Percentiles rank a stretch among this genome's conserved stretches.
Conservation (phyloP, 2,113 vertebrate species). For the Esox niger region DNA sequence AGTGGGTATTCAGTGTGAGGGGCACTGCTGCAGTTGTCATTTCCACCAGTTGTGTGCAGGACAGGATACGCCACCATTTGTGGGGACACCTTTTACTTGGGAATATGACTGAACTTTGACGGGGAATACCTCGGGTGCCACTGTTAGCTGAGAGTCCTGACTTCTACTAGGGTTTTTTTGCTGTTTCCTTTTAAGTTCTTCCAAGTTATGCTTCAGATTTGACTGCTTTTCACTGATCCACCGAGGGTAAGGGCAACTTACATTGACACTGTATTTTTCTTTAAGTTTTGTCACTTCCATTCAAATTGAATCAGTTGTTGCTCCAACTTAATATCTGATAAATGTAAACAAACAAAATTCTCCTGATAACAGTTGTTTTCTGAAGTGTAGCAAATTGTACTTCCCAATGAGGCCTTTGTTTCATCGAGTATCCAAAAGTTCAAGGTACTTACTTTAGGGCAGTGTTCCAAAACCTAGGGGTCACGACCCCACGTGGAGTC, state of each 20-base stretch:
- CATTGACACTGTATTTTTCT: background rate
- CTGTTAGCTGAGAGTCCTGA: background rate
- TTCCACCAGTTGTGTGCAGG: conserved; percentile 39
- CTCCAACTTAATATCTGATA: background rate
- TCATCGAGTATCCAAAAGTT: background rate
- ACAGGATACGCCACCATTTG: conserved; percentile 49
- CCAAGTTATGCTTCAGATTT: conserved; percentile 28
- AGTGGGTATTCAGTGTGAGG: conserved; percentile 38
- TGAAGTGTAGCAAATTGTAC: background rate
- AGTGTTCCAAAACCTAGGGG: too few species aligned
- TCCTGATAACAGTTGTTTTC: background rate
- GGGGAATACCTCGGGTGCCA: conserved; percentile 39
- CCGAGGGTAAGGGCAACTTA: conserved; percentile 45
- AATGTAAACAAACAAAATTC: background rate
- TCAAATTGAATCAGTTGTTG: conserved; percentile 5
- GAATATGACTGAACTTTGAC: conserved; percentile 30
- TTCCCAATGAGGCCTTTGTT: background rate
- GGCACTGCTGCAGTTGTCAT: conserved; percentile 61
- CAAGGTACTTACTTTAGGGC: too few species aligned
- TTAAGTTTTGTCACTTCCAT: conserved; percentile 2
- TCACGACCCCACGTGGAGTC: too few species aligned
- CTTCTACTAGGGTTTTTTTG: conserved; percentile 11
- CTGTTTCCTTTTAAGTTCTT: conserved; percentile 17
- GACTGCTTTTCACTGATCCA: background rate
- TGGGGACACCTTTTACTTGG: conserved; percentile 17